A percentile compares a stretch with the other conserved stretches of the same genome.
phyloP scores from a whole-genome alignment of 2,113 vertebrate genomes.

The Catagonus wagneri region DNA sequence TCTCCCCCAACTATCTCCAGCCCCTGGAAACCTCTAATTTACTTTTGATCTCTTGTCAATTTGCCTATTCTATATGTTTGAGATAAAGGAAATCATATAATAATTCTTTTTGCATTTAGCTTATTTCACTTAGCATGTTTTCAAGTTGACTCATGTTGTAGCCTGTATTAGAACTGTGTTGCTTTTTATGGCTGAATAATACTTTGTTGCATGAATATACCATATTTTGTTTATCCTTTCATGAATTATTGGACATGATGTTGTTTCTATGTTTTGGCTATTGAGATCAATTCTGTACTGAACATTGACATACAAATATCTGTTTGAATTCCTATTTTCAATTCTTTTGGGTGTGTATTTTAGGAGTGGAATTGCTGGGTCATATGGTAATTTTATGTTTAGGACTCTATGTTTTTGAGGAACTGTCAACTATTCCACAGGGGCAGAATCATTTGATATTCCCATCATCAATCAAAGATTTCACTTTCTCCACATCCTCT shows the following conservation, averaged over 20 bases:
- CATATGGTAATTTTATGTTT: not conserved
- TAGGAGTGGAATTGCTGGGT: not conserved
- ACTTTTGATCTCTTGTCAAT: not conserved
- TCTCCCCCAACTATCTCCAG: too few species aligned
- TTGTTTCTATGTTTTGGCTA: not conserved
- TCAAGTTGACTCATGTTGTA: not conserved
- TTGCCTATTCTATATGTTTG: not conserved
- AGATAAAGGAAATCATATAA: too few species aligned
- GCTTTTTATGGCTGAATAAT: not conserved
- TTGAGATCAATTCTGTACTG: not conserved
- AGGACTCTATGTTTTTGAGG: not conserved
- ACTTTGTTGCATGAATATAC: not conserved
- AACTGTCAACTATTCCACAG: not conserved
- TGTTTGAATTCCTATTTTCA: not conserved
- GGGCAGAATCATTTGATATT: not conserved
- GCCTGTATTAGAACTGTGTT: not conserved
- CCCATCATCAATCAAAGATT: not conserved
- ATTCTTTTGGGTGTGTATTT: not conserved
- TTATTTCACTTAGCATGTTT: constrained; percentile 14
- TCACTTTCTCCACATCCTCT: not conserved
- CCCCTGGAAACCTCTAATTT: not conserved
- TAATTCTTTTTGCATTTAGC: not conserved
- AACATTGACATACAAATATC: not conserved
- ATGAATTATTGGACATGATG: not conserved
- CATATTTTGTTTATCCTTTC: not conserved